These are phyloP conservation scores for Acanthurus leucopareius DNA, from an alignment of 2,797 vertebrate genomes.

Conservation along the genomic window DNA sequence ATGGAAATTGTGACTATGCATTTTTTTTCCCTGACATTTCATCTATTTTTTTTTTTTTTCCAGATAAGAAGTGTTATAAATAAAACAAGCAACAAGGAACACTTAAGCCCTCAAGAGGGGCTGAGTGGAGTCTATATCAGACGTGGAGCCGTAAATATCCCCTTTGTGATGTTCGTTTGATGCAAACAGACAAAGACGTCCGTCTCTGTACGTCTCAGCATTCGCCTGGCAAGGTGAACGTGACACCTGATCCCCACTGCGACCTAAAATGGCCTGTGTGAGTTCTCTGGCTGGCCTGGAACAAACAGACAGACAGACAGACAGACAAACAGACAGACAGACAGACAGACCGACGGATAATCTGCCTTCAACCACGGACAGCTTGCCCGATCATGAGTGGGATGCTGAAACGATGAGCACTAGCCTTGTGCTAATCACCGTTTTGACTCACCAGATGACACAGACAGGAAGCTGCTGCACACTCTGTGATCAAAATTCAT, in stretches of 20 bases:
- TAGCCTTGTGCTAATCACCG: slow-evolving; percentile 76
- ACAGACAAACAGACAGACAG: slow-evolving; percentile 59
- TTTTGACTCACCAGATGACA: slow-evolving; percentile 80
- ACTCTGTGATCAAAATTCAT: slow-evolving; percentile 50
- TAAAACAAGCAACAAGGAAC: not conserved
- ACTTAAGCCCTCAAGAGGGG: not conserved
- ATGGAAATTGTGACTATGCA: not conserved
- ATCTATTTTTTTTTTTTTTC: not conserved
- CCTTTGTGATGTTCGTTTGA: not conserved
- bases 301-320: slow-evolving; percentile 29
- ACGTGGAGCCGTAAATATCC: not conserved
- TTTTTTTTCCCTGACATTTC: not conserved
- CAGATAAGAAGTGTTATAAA: not conserved
- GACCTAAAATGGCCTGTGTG: slow-evolving; percentile 32
- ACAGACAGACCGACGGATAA: slow-evolving; percentile 66
- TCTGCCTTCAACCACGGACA: slow-evolving; percentile 66
- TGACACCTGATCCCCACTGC: slow-evolving; percentile 11
- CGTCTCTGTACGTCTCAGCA: not conserved
- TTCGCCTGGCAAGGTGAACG: not conserved
- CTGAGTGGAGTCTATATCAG: not conserved
- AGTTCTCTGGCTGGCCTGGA: slow-evolving; percentile 16
- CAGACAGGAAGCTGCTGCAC: slow-evolving; percentile 49
- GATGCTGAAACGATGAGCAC: slow-evolving; percentile 56
- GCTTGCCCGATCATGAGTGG: slow-evolving; percentile 80
- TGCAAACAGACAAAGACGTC: not conserved